phyloP scores from a whole-genome alignment of 2,113 vertebrate species.

The Macrotis lagotis region DNA sequence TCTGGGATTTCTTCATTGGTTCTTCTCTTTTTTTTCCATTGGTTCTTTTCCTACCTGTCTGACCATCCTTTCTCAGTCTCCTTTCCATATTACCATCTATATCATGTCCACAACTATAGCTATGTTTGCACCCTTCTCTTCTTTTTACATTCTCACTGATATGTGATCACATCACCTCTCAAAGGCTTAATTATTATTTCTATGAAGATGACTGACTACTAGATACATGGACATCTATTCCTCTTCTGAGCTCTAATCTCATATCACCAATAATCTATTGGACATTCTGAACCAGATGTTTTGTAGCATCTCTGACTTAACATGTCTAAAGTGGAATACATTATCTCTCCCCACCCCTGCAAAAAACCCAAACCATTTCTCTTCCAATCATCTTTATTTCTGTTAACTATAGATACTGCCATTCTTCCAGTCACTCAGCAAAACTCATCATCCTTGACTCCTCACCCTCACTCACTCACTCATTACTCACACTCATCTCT shows the following conservation, averaged over 20 bases:
- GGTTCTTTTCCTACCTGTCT: neutral
- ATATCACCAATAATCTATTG: neutral
- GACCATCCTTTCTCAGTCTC: neutral
- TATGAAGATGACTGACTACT: neutral
- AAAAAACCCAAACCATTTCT: too few species aligned
- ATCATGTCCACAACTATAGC: neutral
- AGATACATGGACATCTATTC: neutral
- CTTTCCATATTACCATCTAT: neutral
- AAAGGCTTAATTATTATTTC: neutral
- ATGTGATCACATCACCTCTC: neutral
- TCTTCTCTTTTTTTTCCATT: neutral
- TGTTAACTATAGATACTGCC: neutral
- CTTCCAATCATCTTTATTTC: neutral
- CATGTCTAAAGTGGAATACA: neutral
- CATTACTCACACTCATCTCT: too few species aligned
- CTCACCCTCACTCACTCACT: neutral
- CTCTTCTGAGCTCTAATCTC: neutral
- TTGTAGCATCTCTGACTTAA: neutral
- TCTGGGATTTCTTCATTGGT: neutral
- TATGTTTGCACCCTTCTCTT: neutral
- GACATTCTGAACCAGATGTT: neutral
- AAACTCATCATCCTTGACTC: neutral
- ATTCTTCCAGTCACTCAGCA: neutral
- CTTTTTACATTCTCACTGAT: neutral
- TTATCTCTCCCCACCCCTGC: neutral